These are phyloP conservation scores for Lymantria monacha DNA, from an alignment of 2,888 invertebrate genomes.

Conservation along the genomic window DNA sequence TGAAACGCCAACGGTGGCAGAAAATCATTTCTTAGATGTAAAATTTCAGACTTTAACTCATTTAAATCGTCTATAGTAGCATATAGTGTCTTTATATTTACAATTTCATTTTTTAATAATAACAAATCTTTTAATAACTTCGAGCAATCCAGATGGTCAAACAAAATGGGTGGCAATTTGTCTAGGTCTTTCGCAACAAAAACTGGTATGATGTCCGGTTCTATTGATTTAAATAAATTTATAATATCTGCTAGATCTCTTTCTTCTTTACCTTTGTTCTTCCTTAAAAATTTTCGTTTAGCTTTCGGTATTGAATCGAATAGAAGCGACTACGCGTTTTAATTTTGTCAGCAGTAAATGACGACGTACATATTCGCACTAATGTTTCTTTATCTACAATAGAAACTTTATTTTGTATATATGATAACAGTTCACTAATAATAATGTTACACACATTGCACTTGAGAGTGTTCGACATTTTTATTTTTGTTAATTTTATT, in stretches of 20 bases:
- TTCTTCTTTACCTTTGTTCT: slow-evolving; percentile 19
- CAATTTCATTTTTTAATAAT: background rate
- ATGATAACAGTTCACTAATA: slow-evolving; percentile 6
- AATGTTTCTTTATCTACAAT: slow-evolving; percentile 13
- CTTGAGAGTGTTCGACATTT: no score
- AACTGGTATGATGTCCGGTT: slow-evolving; percentile 12
- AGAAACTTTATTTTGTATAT: slow-evolving; percentile 17
- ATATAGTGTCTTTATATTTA: no score
- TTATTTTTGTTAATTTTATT: no score
- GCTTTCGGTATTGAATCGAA: slow-evolving; percentile 19
- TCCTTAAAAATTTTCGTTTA: slow-evolving; percentile 11
- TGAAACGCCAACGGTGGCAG: no score
- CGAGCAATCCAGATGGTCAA: background rate
- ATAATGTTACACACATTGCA: background rate
- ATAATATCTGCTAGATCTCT: slow-evolving; percentile 16
- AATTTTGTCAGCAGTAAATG: slow-evolving; percentile 14
- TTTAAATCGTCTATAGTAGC: no score
- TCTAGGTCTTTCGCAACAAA: slow-evolving; percentile 18
- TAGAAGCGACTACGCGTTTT: slow-evolving; percentile 15
- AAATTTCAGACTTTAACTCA: no score
- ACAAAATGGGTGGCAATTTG: slow-evolving; percentile 8
- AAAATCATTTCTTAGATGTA: no score
- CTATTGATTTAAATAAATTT: slow-evolving; percentile 12
- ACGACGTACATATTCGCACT: slow-evolving; percentile 8
- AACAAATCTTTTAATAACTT: background rate